Base-by-base conservation (phyloP, 2,113 vertebrate species). In the Bungarus multicinctus region DNA sequence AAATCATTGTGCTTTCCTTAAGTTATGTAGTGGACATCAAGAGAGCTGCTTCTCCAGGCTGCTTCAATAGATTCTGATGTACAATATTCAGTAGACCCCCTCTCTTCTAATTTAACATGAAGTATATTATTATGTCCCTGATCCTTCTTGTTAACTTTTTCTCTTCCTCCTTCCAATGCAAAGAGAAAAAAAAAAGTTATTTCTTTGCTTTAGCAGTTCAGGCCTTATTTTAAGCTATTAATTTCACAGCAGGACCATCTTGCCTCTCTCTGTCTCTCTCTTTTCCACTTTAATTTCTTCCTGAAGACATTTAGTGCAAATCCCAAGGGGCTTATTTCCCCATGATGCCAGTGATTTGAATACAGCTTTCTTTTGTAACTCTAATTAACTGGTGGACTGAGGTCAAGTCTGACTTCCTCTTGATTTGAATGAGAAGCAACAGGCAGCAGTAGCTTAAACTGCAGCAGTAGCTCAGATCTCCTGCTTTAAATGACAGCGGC, bases 231-330 rank as follows among this genome's bases (percentile, higher is more conserved):
- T 95, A 92, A 87, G 23, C 47, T 58, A 8, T 94, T 92, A 93
- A 94, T 96, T 96, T 94, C 89, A 85, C 88, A 90, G 87, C 89
- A 34, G 47, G 54, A 7, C 27, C 81, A 85, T 58, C 93, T 89
- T 27, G 85, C 81, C 39, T 54, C 30, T 91, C 16, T 39, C 1
- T 45, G 1, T 45, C 43, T 54, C 30, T 91, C 1, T 94, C 87
- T 94, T 90, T 6, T 53, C 93, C 94, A 95, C 88, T 94, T 95
- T 96, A 50, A 93, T 96, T 96, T 97, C 93, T 97, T 95, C 92
- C 93, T 92, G 57, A 1, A 0, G 85, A 92, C 92, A 91, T 93
- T 91, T 95, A 91, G n/a, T 91, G 69, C 54, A 93, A 96, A 95
- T 95, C 94, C 93, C 92, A 91, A 90, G 27, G 45, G 0, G 1